Percentiles rank a stretch among this genome's conserved stretches.
Evolutionary conservation across 2,888 invertebrate genomes (phyloP).

Genomic region (Bedellia somnulentella): DNA sequence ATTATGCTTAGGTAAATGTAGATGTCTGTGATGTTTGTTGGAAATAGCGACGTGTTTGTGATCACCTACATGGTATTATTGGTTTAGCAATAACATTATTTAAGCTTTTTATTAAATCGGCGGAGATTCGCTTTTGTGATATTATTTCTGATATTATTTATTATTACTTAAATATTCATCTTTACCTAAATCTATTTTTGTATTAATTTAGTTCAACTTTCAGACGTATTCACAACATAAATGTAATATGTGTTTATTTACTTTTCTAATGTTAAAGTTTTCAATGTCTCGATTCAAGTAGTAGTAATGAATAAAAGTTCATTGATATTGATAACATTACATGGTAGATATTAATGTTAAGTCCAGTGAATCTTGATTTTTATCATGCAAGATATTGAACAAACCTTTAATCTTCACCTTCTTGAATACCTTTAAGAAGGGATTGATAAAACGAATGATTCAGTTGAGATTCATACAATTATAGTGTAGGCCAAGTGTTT

Average conservation of each 20-base stretch:
- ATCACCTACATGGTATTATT: too few relatives aligned
- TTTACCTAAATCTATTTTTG: neutral
- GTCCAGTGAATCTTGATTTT: neutral
- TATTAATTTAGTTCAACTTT: neutral
- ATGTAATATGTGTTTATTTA: too few relatives aligned
- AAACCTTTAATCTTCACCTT: neutral
- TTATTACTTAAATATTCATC: neutral
- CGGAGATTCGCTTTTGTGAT: conserved; percentile 14
- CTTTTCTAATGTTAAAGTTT: too few relatives aligned
- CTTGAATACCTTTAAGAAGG: too few relatives aligned
- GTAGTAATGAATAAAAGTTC: too few relatives aligned
- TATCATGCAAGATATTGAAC: neutral
- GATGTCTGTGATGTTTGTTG: conserved; percentile 49
- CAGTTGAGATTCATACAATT: too few relatives aligned
- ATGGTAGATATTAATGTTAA: too few relatives aligned
- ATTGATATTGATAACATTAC: too few relatives aligned
- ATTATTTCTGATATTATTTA: conserved; percentile 14
- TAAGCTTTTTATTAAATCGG: conserved; percentile 13
- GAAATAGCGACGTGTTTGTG: conserved; percentile 23
- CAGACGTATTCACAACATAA: neutral
- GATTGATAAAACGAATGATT: too few relatives aligned
- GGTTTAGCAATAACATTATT: too few relatives aligned
- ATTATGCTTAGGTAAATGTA: conserved; percentile 31
- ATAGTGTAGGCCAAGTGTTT: too few relatives aligned
- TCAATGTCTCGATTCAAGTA: too few relatives aligned